Evolutionary conservation across 2,797 vertebrate species (phyloP).

Genomic region (Lates japonicus): DNA sequence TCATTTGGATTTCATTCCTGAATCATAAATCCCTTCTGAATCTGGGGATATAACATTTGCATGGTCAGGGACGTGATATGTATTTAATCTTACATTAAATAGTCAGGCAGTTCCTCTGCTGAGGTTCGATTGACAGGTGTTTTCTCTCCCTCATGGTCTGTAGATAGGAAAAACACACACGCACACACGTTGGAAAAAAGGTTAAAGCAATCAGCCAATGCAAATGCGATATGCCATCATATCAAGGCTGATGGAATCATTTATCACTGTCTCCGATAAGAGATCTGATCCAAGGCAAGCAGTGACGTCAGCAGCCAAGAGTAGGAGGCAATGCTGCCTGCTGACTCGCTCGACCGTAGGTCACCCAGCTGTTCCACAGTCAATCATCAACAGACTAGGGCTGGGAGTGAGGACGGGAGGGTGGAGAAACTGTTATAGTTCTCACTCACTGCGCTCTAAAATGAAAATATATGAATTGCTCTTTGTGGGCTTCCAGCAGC

Average conservation of each 20-base stretch:
- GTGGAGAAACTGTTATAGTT: constrained; percentile 17
- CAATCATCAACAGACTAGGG: constrained; percentile 84
- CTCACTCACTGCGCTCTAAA: constrained; percentile 27
- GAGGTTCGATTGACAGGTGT: constrained; percentile 78
- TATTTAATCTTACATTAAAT: constrained; percentile 88
- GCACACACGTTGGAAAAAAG: constrained; percentile 49
- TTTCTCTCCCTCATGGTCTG: constrained; percentile 81
- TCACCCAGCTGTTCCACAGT: constrained; percentile 85
- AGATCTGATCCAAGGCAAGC: constrained; percentile 59
- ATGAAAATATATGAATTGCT: constrained; percentile 23
- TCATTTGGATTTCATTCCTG: constrained; percentile 7
- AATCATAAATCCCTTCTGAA: constrained; percentile 17
- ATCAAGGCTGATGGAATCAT: constrained; percentile 67
- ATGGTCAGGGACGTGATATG: constrained; percentile 8
- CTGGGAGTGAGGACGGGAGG: constrained; percentile 31
- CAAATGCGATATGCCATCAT: constrained; percentile 72
- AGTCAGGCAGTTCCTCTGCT: constrained; percentile 86
- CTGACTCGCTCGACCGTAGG: constrained; percentile 76
- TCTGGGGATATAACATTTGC: constrained; percentile 16
- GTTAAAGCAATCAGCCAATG: constrained; percentile 68
- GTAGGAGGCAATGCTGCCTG: constrained; percentile 71
- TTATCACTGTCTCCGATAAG: constrained; percentile 78
- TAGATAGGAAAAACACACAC: constrained; percentile 62
- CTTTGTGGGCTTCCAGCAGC: constrained; percentile 16
- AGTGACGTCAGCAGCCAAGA: constrained; percentile 68